These are phyloP conservation scores for Spheniscus humboldti DNA, from an alignment of 2,797 vertebrate species.

Conservation along the genomic window DNA sequence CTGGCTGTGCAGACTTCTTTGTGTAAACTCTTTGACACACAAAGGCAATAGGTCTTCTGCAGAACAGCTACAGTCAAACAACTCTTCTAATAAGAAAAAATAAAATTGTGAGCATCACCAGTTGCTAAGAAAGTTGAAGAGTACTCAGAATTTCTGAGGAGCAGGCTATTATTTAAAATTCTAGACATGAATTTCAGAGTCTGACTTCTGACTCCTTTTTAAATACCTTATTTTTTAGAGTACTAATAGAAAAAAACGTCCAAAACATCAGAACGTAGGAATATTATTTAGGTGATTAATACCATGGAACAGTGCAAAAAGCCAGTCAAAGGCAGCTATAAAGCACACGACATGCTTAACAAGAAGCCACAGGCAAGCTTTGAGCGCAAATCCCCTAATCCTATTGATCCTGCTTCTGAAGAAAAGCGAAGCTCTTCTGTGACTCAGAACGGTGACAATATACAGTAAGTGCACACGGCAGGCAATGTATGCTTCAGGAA, in stretches of 20 bases:
- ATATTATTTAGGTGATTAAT: slow-evolving; percentile 54
- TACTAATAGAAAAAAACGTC: not conserved
- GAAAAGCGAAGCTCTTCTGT: slow-evolving; percentile 62
- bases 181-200: not conserved
- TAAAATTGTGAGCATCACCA: not conserved
- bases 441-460: slow-evolving; percentile 65
- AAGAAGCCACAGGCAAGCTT: slow-evolving; percentile 77
- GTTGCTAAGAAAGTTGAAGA: not conserved
- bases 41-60: not conserved
- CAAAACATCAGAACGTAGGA: slow-evolving; percentile 24
- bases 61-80: not conserved
- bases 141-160: not conserved
- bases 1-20: not conserved
- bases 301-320: not conserved
- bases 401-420: slow-evolving; percentile 78
- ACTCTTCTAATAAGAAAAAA: not conserved
- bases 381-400: slow-evolving; percentile 80
- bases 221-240: not conserved
- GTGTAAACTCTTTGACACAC: not conserved
- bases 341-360: slow-evolving; percentile 70
- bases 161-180: not conserved
- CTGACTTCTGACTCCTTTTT: not conserved
- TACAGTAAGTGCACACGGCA: slow-evolving; percentile 60
- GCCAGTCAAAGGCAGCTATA: slow-evolving; percentile 17
- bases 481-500: slow-evolving; percentile 67